A percentile compares a stretch with the other conserved stretches of the same genome.
Evolutionary conservation across 2,797 vertebrate species (phyloP).

Genomic region (Onychomys torridus): DNA sequence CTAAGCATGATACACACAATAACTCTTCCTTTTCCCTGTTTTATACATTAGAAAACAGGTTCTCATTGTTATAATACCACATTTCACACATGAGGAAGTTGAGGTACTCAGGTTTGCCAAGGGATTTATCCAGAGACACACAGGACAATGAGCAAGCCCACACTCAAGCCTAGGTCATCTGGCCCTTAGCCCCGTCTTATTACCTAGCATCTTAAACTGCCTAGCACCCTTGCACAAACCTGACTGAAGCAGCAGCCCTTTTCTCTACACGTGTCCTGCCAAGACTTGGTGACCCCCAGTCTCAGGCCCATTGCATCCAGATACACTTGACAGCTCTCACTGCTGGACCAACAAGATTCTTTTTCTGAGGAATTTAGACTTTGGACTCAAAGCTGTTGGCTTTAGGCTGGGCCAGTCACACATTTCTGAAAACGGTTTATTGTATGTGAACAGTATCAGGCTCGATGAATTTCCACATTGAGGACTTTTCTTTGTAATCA

Average conservation of each 20-base stretch:
- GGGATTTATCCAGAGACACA: not conserved
- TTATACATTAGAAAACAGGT: not conserved
- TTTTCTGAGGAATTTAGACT: conserved; percentile 30
- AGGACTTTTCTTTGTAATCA: not conserved
- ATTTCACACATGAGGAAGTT: conserved; percentile 4
- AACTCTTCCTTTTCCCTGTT: not conserved
- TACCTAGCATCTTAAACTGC: not conserved
- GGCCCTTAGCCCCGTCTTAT: not conserved
- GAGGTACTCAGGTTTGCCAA: not conserved
- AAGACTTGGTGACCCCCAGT: not conserved
- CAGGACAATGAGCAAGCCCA: not conserved
- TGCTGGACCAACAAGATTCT: not conserved
- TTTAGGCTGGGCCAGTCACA: not conserved
- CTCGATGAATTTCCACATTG: not conserved
- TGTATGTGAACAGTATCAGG: not conserved
- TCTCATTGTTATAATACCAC: not conserved
- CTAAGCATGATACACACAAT: not conserved
- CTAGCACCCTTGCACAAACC: not conserved
- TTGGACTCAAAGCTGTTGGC: not conserved
- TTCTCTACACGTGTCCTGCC: not conserved
- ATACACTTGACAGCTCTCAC: not conserved
- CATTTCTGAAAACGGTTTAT: not conserved
- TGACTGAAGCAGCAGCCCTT: not conserved
- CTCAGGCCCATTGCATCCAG: accelerated
- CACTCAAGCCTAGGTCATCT: not conserved